Percentiles rank a stretch among this genome's conserved stretches.
Evolutionary conservation across 2,888 invertebrate genomes (phyloP).

Genomic region (Eupithecia exiguata): DNA sequence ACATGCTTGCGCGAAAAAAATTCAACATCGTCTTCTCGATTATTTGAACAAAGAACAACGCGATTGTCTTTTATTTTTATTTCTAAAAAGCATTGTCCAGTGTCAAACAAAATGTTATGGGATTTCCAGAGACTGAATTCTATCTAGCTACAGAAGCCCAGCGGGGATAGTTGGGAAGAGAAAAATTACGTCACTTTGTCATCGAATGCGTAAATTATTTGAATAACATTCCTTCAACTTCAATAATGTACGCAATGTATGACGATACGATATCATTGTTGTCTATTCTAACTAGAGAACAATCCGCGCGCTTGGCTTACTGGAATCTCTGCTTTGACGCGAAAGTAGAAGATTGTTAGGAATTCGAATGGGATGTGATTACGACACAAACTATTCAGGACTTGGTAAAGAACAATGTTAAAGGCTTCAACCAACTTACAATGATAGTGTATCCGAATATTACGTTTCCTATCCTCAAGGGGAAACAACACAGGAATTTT

Average conservation of each 20-base stretch:
- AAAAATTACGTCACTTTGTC: no score
- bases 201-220: no score
- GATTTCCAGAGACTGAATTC: neutral
- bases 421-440: slow-evolving; percentile 60
- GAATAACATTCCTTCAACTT: no score
- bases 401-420: neutral
- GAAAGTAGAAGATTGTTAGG: neutral
- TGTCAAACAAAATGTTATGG: neutral
- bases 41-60: neutral
- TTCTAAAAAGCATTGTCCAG: neutral
- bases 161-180: no score
- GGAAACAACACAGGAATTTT: slow-evolving; percentile 79
- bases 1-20: neutral
- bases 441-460: slow-evolving; percentile 77
- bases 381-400: neutral
- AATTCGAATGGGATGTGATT: neutral
- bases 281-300: no score
- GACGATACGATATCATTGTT: no score
- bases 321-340: neutral
- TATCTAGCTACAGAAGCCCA: neutral
- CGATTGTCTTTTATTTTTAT: neutral
- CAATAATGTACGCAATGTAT: no score
- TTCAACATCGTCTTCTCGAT: neutral
- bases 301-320: neutral
- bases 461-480: slow-evolving; percentile 74